Evolutionary conservation across 2,888 invertebrate genomes (phyloP), one percentile per base, ranked within the genome.

Genomic region (Rhagonycha fulva): DNA sequence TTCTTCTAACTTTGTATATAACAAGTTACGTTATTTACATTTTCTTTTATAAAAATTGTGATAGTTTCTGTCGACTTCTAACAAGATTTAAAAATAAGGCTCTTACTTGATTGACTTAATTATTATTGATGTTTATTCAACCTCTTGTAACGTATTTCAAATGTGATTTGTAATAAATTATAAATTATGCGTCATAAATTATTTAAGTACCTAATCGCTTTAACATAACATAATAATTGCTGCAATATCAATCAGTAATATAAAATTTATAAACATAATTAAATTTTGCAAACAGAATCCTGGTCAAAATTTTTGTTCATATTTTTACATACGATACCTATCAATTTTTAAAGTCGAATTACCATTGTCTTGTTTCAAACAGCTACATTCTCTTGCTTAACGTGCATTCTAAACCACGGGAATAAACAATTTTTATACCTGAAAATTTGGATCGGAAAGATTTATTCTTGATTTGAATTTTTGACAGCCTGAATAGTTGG

Each of bases 1-100:
- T 86, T 86, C 84, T 72, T 76, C 76, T 74, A 74, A 77, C 75
- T 74, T 67, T 76, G 70, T 76, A 72, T 79, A 79, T 78, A 76
- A 76, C 78, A 78, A 78, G 74, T 76, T 78, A 76, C 76, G 76
- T 78, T 76, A 78, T 78, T 78, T 78, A 78, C 76, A 78, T 78
- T 78, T 78, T 76, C 76, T 76, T 78, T 75, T 78, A 73, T 76
- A 14, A 66, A 76, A 76, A 74, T 76, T 76, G 69, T 74, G 76
- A 76, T 76, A 76, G 76, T 76, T 76, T 76, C 63, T 74, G 63
- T 71, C 74, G 68, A 74, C 71, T 74, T 62, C 14, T 76, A 76
- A 76, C 74, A 76, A 74, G 74, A 74, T 76, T 74, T 74, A 60
- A 74, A 76, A 71, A 62, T 23, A 66, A 30, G 61, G 62, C 26